phyloP scores from a whole-genome alignment of 2,888 invertebrate genomes.

The Coremacera marginata region DNA sequence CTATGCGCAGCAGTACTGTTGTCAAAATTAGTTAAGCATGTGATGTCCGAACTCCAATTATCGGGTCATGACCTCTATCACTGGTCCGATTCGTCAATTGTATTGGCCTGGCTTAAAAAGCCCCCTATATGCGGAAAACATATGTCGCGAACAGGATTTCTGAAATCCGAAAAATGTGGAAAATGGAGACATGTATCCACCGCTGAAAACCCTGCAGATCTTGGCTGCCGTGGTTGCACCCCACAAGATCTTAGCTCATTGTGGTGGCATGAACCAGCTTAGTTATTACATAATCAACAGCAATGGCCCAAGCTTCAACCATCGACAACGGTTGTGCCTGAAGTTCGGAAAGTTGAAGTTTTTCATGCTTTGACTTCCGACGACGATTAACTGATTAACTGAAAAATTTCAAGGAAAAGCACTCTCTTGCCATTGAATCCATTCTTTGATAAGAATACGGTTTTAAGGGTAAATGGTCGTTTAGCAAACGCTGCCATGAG shows the following conservation, averaged over 20 bases:
- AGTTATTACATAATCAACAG: no score
- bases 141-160: conserved; percentile 35
- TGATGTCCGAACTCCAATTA: background rate
- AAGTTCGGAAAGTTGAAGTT: no score
- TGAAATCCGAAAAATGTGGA: conserved; percentile 5
- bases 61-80: background rate
- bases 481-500: background rate
- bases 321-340: no score
- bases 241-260: no score
- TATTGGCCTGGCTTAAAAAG: no score
- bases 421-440: background rate
- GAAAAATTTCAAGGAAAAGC: background rate
- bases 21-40: background rate
- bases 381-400: no score
- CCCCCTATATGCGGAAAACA: conserved; percentile 32
- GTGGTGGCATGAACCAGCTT: no score
- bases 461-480: background rate
- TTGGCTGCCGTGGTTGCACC: conserved; percentile 16
- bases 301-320: conserved; percentile 15
- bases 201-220: conserved; percentile 39
- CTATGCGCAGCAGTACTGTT: background rate
- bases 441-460: background rate
- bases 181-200: no score
- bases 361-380: no score
- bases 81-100: conserved; percentile 39